phyloP scores from a whole-genome alignment of 1,140 invertebrate genomes.

The Aradophagus sp. region DNA sequence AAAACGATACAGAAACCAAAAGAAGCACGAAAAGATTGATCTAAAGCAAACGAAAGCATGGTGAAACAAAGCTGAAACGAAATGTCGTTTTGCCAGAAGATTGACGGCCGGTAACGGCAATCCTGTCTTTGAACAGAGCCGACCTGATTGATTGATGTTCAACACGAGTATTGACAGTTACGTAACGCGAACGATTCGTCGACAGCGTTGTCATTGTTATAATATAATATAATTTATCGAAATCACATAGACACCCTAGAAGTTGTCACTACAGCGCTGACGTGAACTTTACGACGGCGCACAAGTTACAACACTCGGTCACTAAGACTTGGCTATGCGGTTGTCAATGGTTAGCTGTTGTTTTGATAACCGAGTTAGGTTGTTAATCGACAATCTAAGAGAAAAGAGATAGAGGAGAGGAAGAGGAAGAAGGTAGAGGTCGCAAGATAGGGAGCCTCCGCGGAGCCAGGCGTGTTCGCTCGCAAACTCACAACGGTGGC shows the following conservation, averaged over 20 bases:
- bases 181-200: constrained; percentile 26
- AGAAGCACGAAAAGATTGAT: too few relatives aligned
- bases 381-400: constrained; percentile 40
- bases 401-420: constrained; percentile 38
- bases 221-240: constrained; percentile 29
- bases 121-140: constrained; percentile 4
- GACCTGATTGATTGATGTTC: constrained; percentile 17
- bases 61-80: background rate
- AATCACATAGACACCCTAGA: constrained; percentile 44
- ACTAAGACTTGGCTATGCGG: constrained; percentile 41
- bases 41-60: too few relatives aligned
- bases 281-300: too few relatives aligned
- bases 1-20: too few relatives aligned
- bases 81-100: too few relatives aligned
- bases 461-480: too few relatives aligned
- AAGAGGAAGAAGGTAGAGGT: constrained; percentile 38
- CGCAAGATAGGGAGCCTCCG: constrained; percentile 40
- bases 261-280: constrained; percentile 43
- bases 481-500: constrained; percentile 9
- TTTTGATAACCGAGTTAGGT: constrained; percentile 12
- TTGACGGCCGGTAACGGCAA: too few relatives aligned
- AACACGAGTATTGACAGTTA: constrained; percentile 20
- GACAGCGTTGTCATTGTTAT: too few relatives aligned
- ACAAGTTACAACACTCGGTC: too few relatives aligned
- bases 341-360: constrained; percentile 23